A percentile compares a stretch with the other conserved stretches of the same genome.
phyloP scores from a whole-genome alignment of 1,140 invertebrate genomes.

The Ceratosolen solmsi region DNA sequence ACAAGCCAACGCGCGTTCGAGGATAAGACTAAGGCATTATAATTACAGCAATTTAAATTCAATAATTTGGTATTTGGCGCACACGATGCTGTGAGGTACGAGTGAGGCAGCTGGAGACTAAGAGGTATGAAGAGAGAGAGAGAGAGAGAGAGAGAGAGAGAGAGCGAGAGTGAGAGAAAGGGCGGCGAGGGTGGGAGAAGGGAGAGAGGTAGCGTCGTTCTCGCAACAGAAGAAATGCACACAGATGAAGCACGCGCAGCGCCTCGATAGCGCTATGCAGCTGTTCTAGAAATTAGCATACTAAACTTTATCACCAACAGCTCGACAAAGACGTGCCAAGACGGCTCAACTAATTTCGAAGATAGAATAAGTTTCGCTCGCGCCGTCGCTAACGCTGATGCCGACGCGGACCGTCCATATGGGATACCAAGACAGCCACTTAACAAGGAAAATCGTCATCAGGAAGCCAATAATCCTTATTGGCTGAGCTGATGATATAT shows the following conservation, averaged over 20 bases:
- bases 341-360: conserved; percentile 74
- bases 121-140: too few relatives aligned
- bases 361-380: conserved; percentile 71
- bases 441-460: conserved; percentile 14
- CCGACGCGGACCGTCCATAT: background rate
- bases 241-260: background rate
- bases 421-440: background rate
- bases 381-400: background rate
- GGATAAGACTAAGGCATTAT: conserved; percentile 60
- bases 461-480: conserved; percentile 25
- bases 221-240: background rate
- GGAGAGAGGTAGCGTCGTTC: conserved; percentile 1
- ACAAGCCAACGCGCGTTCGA: background rate
- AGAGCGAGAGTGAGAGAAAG: too few relatives aligned
- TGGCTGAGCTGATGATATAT: background rate
- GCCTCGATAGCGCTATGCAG: conserved; percentile 58
- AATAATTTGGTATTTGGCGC: conserved; percentile 72
- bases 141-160: too few relatives aligned
- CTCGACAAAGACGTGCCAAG: conserved; percentile 74
- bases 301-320: conserved; percentile 75
- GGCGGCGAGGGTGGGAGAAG: background rate
- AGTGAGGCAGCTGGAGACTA: too few relatives aligned
- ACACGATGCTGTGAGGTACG: conserved; percentile 5
- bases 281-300: conserved; percentile 74
- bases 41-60: conserved; percentile 75